Evolutionary conservation across 2,113 vertebrate genomes (phyloP), one percentile per base, ranked within the genome.

Genomic region (Cyphomyrus discorhynchus): DNA sequence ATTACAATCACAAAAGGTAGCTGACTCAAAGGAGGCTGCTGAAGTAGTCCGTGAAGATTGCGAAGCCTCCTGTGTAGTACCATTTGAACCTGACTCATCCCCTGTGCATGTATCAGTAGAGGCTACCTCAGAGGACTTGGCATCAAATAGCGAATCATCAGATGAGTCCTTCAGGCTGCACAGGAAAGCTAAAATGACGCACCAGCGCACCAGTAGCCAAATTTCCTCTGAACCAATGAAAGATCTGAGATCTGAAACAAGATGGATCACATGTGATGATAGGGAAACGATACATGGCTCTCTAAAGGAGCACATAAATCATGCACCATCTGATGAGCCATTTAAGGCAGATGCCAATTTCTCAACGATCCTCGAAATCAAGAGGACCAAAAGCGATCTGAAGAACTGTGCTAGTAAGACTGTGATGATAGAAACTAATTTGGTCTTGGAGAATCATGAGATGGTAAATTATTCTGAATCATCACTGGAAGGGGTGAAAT

Each of bases 151-250:
- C 21, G 91, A 91, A 70, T 91, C 91, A 24, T 91, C 91, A 88
- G 92, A 92, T 47, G 91, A 91, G 56, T 85, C 89, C 50, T 91
- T 90, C 56, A 86, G 52, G 77, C 89, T 91, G 24, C 89, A 90
- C 17, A 88, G 91, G 49, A 92, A 92, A 86, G 91, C 91, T 13
- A 91, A 82, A 52, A 49, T 21, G n/a, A 53, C 2, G 9, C 31
- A 56, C 39, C 86, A 90, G 19, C 87, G 90, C 62, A 56, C 15
- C 24, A 45, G 11, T 50, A 89, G 46, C 87, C 86, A 80, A 11
- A 46, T 13, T 19, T 82, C 86, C 1, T 58, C 45, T 58, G 45
- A 88, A 42, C 58, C 49, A 3, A 45, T 15, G 15, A 88, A 84
- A 6, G 53, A 6, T 84, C 31, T 88, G 17, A 47, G 19, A 11